These are phyloP conservation scores for Tragelaphus buxtoni DNA, from an alignment of 2,113 vertebrate genomes.

Conservation along the genomic window DNA sequence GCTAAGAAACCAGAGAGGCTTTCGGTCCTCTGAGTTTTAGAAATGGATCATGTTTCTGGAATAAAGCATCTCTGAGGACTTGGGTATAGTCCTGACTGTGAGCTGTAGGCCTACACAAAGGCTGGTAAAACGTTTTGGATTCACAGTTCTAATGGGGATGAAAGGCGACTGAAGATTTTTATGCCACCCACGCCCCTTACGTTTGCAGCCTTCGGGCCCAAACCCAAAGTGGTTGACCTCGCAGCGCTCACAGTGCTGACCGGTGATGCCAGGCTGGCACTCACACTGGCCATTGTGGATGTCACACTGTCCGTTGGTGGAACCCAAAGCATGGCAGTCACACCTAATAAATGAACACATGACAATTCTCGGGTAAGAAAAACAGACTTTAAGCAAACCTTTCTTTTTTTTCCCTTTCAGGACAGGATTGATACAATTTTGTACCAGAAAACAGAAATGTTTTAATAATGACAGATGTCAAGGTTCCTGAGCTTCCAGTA, in stretches of 20 bases:
- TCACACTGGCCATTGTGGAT: constrained; percentile 91
- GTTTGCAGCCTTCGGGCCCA: constrained; percentile 94
- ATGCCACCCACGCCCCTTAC: constrained; percentile 80
- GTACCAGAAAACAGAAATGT: not conserved
- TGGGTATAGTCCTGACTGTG: not conserved
- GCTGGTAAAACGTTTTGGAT: not conserved
- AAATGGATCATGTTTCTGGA: not conserved
- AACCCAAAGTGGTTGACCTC: constrained; percentile 96
- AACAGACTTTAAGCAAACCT: not conserved
- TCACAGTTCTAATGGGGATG: not conserved
- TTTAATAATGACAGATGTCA: not conserved
- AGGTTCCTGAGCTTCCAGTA: not conserved
- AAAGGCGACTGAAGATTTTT: not conserved
- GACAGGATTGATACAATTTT: not conserved
- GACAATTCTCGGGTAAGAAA: not conserved
- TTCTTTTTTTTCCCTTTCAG: not conserved
- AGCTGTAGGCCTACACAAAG: fast-evolving
- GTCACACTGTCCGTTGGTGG: constrained; percentile 94
- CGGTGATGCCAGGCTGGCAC: constrained; percentile 92
- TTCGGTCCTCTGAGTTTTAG: not conserved
- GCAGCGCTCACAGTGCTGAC: constrained; percentile 90
- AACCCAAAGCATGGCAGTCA: constrained; percentile 91
- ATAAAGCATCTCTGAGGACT: not conserved
- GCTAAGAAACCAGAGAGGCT: not conserved
- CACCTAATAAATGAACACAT: constrained; percentile 81